Conservation (phyloP, 2,113 vertebrate genomes). For the Jacana jacana region DNA sequence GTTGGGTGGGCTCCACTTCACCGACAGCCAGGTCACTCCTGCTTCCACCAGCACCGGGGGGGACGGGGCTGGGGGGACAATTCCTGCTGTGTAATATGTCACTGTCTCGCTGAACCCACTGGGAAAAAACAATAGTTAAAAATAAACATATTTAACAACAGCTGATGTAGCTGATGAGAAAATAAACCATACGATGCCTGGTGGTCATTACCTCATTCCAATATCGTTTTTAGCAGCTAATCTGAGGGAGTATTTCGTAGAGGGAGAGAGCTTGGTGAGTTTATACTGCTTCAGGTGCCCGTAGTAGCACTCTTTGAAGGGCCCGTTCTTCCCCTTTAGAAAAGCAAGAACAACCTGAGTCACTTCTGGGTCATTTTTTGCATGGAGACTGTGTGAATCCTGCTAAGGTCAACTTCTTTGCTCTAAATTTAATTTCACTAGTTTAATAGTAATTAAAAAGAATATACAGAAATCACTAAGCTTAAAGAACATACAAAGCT, state of each 20-base stretch:
- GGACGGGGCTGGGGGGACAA: constrained; percentile 60
- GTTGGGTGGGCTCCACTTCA: constrained; percentile 74
- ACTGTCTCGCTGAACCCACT: constrained; percentile 79
- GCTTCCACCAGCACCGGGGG: constrained; percentile 67
- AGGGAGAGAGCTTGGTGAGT: constrained; percentile 74
- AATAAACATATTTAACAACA: background rate
- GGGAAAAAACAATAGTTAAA: background rate
- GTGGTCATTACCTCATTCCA: constrained; percentile 74
- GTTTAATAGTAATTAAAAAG: background rate
- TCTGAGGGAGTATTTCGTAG: constrained; percentile 79
- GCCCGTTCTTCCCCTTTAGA: constrained; percentile 74
- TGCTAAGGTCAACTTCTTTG: background rate
- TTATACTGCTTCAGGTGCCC: constrained; percentile 82
- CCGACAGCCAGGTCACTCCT: constrained; percentile 70
- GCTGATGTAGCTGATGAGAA: background rate
- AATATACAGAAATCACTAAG: background rate
- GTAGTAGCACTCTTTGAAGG: constrained; percentile 81
- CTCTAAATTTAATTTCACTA: no score
- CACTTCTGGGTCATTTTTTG: background rate
- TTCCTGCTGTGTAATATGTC: constrained; percentile 72
- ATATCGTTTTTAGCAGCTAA: constrained; percentile 82
- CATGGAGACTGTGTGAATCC: background rate
- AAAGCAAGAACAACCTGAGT: background rate
- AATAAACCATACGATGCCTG: background rate
- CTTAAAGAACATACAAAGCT: background rate